Percentiles rank a stretch among this genome's conserved stretches.
Evolutionary conservation across 2,888 invertebrate species (phyloP).

Genomic region (Bhutanitis thaidina): DNA sequence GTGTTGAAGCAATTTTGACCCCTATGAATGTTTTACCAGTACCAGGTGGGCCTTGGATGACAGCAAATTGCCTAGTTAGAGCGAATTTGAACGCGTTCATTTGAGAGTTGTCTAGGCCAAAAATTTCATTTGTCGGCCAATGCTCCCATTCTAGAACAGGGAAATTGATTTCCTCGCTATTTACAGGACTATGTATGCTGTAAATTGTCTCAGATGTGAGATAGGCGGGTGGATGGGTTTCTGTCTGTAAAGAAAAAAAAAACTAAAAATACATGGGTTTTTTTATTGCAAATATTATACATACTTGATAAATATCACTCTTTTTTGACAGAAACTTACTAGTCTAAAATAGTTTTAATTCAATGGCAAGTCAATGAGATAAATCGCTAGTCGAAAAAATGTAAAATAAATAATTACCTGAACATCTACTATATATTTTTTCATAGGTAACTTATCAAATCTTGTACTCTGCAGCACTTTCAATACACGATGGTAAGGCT

Average conservation of each 20-base stretch:
- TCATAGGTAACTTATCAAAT: slow-evolving; percentile 82
- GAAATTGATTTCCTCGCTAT: slow-evolving; percentile 47
- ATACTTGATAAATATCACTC: too few relatives aligned
- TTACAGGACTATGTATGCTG: slow-evolving; percentile 33
- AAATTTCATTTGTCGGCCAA: slow-evolving; percentile 66
- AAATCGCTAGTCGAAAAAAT: too few relatives aligned
- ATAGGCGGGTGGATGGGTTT: slow-evolving; percentile 56
- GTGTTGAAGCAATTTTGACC: slow-evolving; percentile 84
- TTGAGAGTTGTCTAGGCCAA: slow-evolving; percentile 84
- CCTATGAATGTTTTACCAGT: slow-evolving; percentile 93
- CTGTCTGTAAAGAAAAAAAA: slow-evolving; percentile 39
- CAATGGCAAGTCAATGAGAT: too few relatives aligned
- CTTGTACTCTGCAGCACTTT: slow-evolving; percentile 82
- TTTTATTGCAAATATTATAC: too few relatives aligned
- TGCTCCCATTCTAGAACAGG: slow-evolving; percentile 47
- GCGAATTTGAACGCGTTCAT: slow-evolving; percentile 83
- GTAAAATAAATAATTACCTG: slow-evolving; percentile 59
- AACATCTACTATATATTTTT: slow-evolving; percentile 82
- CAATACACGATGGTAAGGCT: slow-evolving; percentile 88
- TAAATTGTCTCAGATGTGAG: slow-evolving; percentile 54
- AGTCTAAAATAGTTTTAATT: too few relatives aligned
- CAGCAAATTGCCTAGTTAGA: slow-evolving; percentile 84
- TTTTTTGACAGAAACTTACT: too few relatives aligned
- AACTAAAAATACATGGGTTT: neutral
- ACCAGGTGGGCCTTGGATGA: slow-evolving; percentile 94